phyloP scores from a whole-genome alignment of 2,797 vertebrate genomes.

The Picus viridis region DNA sequence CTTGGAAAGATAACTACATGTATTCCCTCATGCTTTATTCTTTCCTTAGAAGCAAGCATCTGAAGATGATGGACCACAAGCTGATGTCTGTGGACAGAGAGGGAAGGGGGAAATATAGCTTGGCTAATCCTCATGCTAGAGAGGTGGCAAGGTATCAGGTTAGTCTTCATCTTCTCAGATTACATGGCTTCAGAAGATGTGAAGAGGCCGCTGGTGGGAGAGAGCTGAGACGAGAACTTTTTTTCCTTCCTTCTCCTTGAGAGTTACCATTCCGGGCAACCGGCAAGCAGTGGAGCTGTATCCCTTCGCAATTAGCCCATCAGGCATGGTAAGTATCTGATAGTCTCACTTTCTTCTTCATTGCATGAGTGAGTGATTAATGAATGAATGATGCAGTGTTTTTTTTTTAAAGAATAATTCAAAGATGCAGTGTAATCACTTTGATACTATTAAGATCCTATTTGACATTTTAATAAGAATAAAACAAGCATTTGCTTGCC shows the following conservation, averaged over 20 bases:
- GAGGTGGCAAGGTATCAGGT: not conserved
- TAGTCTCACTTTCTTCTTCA: constrained; percentile 25
- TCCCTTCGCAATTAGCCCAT: constrained; percentile 32
- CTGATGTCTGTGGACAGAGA: constrained; percentile 33
- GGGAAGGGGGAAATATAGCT: not conserved
- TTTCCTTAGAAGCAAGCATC: constrained; percentile 36
- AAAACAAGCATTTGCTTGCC: constrained; percentile 29
- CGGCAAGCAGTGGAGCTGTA: constrained; percentile 46
- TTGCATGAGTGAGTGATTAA: constrained; percentile 27
- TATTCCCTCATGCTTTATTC: constrained; percentile 47
- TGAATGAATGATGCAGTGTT: not conserved
- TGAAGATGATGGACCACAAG: constrained; percentile 44
- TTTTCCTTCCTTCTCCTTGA: not conserved
- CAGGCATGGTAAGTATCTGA: constrained; percentile 31
- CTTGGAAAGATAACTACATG: constrained; percentile 35
- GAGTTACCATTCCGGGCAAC: constrained; percentile 36
- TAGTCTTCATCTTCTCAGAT: not conserved
- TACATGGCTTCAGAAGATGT: not conserved
- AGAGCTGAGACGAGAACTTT: not conserved
- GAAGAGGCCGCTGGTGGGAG: not conserved
- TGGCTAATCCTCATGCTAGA: not conserved
- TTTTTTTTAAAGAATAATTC: constrained; percentile 12
- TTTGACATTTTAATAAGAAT: constrained; percentile 50
- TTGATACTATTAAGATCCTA: constrained; percentile 50
- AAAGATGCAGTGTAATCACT: constrained; percentile 41